Percentiles rank a stretch among this genome's conserved stretches.
Conservation (phyloP, 1,140 invertebrate species). For the Bombus huntii region DNA sequence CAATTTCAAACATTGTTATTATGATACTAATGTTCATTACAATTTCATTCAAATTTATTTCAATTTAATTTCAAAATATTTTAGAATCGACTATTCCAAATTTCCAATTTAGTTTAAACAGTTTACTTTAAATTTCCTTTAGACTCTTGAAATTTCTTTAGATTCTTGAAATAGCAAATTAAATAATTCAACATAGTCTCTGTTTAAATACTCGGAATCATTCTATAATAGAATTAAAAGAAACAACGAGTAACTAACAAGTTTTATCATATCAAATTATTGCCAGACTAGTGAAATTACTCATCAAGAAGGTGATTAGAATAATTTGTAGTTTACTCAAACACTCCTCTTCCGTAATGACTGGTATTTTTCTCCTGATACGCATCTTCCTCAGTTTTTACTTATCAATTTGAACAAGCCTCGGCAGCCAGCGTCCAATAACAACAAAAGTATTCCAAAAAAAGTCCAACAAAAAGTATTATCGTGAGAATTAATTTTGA, state of each 20-base stretch:
- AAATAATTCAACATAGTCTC: not conserved
- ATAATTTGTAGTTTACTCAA: conserved; percentile 1
- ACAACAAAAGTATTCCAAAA: too few species aligned
- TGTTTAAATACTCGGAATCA: not conserved
- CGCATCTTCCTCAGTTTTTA: not conserved
- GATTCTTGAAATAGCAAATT: not conserved
- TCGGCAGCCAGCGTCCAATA: not conserved
- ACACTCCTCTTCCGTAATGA: not conserved
- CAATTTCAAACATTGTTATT: too few species aligned
- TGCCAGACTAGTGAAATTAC: not conserved
- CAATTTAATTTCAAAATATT: not conserved
- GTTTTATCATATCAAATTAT: not conserved
- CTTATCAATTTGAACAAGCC: not conserved
- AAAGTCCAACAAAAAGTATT: not conserved
- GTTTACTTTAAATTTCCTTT: not conserved
- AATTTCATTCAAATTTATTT: not conserved
- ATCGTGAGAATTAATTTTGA: not conserved
- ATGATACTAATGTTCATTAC: too few species aligned
- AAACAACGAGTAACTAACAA: not conserved
- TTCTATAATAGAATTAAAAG: not conserved
- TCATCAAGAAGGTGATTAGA: not conserved
- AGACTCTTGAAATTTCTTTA: too few species aligned
- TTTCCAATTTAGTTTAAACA: not conserved
- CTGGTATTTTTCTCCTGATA: not conserved
- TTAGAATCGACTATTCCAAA: not conserved